Base-by-base conservation (phyloP, 64 coral and sea anemone species). In the Orbicella faveolata region DNA sequence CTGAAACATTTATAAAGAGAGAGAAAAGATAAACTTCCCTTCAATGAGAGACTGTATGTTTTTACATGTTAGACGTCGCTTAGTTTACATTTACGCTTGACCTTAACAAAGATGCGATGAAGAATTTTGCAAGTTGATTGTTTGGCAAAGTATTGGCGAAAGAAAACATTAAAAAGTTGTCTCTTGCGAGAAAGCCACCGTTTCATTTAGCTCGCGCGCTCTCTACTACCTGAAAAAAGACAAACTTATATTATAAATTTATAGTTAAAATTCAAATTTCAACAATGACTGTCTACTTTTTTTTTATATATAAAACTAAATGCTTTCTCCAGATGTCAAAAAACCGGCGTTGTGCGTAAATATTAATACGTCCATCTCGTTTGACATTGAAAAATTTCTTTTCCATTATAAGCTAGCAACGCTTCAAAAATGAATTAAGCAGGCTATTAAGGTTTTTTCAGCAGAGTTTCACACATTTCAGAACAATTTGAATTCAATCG, bases 21-120 rank as follows among this genome's bases (percentile, higher is more conserved):
- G 63, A 51, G 21, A 23, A 44, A 72, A 85, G 72, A 85, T 68
- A 72, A 73, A 51, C 66, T 70, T 72, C 61, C 67, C 67, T 70
- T 70, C 67, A 70, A 25, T 70, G 67, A 51, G 36, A 72, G 36
- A 25, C 63, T 85, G 82, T 85, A 36, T 85, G 41, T 73, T 85
- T 85, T 85, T 53, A 85, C 82, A 85, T 85, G 82, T 85, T 85
- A 72, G 64, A 41, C 6, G 18, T 73, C 39, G 82, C 39, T n/a
- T 21, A 69, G 82, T 85, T 85, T 85, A 73, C 82, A n/a, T 70
- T 70, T 25, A 11, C 67, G n/a, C 67, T 26, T 26, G 21, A 70
- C 67, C 25, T 72, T 66, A 70, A 81, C 79, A 81, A 81, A 81
- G 82, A 65, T 33, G 82, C 52, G 48, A 62, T 52, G 36, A 72